Evolutionary conservation across 1,140 invertebrate genomes (phyloP).

Genomic region (Battus philenor): DNA sequence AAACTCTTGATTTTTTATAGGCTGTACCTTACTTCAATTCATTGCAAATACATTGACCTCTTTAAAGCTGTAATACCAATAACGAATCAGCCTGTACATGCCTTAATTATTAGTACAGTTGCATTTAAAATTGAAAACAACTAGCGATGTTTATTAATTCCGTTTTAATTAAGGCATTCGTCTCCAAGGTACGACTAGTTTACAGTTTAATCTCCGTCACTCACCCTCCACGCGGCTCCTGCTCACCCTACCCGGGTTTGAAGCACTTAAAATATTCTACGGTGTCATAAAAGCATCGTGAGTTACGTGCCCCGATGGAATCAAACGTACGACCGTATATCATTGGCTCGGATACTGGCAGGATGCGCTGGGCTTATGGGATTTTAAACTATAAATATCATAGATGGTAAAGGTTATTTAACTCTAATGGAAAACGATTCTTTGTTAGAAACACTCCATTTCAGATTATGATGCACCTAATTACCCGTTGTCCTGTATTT

Average conservation of each 20-base stretch:
- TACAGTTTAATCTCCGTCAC: conserved; percentile 23
- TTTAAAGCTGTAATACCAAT: too few species aligned
- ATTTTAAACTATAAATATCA: conserved; percentile 5
- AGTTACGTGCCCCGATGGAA: conserved; percentile 39
- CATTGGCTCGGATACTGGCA: conserved; percentile 17
- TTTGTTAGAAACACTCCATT: too few species aligned
- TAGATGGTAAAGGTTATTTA: too few species aligned
- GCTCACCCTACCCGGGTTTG: conserved; percentile 28
- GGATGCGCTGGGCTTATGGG: conserved; percentile 5
- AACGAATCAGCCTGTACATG: too few species aligned
- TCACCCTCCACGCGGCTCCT: conserved; percentile 18
- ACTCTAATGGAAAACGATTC: too few species aligned
- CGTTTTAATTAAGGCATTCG: conserved; percentile 22
- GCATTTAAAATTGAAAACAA: too few species aligned
- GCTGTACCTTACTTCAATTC: too few species aligned
- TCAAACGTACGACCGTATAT: conserved; percentile 21
- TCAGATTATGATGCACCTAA: too few species aligned
- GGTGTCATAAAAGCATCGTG: conserved; percentile 49
- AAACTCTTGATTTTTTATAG: too few species aligned
- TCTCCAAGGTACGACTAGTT: conserved; percentile 16
- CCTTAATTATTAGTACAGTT: too few species aligned
- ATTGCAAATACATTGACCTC: too few species aligned
- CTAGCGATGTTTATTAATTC: conserved; percentile 19
- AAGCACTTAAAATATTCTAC: conserved; percentile 60
- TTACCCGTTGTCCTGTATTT: too few species aligned